Evolutionary conservation across 2,113 vertebrate genomes (phyloP), one percentile per base, ranked within the genome.

Genomic region (Prionailurus viverrinus): DNA sequence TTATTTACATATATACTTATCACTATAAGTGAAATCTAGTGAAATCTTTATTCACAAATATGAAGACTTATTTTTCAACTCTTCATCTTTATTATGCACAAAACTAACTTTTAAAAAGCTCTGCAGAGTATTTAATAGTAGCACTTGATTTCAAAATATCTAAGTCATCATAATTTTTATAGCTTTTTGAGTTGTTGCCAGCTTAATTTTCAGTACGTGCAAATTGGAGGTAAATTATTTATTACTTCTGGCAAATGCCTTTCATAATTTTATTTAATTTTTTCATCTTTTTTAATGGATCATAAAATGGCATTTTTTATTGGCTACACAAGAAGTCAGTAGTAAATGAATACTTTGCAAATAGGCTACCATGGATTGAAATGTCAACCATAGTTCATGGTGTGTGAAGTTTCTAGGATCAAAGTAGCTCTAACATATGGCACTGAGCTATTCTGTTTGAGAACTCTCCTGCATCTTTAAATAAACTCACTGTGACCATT

Each of bases 221-320:
- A 99, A 98, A 99, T 98, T 98, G 88, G 96, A 99, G 98, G 97
- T 98, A 98, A 99, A 98, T 99, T 98, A 99, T 99, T 98, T 99
- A 99, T 98, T 98, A 95, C 97, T 98, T 98, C 91, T 73, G 98
- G 98, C 94, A 98, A 99, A 98, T 98, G 97, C 95, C 98, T 99
- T 99, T 98, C 97, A 98, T 74, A 98, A 97, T 98, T 99, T 98
- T 98, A 98, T 98, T 98, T 98, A 98, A 98, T 97, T 98, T 98
- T 98, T 98, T 98, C 97, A 97, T 97, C 85, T 96, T 98, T 98
- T 98, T 98, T 97, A 99, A 98, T 98, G 97, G 97, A 92, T 98
- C 97, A 96, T 99, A 98, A 99, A 99, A 98, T 97, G 85, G 58
- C 92, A 98, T 96, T 95, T 98, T 99, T 98, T 98, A 98, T 97